Evolutionary conservation across 2,113 vertebrate species (phyloP).

Genomic region (Corythoichthys intestinalis): DNA sequence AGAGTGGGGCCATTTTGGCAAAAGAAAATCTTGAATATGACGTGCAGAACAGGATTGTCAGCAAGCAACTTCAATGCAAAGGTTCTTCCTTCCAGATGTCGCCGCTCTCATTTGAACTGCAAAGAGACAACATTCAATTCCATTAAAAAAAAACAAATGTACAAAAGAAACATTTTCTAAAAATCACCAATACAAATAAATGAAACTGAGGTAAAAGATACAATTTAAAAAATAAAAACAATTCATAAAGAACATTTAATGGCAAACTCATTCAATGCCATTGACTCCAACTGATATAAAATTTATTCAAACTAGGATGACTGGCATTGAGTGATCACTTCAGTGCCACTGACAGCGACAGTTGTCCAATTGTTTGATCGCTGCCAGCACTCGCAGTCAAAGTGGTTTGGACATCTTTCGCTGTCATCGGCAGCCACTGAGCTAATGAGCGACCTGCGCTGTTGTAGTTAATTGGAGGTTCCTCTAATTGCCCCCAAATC

Average conservation of each 20-base stretch:
- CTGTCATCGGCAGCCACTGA: no score
- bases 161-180: background rate
- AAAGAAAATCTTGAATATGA: constrained; percentile 20
- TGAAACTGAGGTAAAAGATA: background rate
- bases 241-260: background rate
- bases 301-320: no score
- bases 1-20: constrained; percentile 49
- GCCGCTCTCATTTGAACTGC: constrained; percentile 57
- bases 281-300: no score
- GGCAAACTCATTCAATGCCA: background rate
- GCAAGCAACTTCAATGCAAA: constrained; percentile 31
- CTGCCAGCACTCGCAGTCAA: no score
- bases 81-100: background rate
- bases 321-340: no score
- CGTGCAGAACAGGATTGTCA: constrained; percentile 36
- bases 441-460: no score
- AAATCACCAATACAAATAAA: background rate
- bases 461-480: no score
- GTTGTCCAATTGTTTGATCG: no score
- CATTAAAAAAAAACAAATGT: background rate
- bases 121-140: constrained; percentile 11
- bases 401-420: no score
- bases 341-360: no score
- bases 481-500: no score
- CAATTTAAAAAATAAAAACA: background rate